Evolutionary conservation across 2,888 invertebrate genomes (phyloP), one percentile per base, ranked within the genome.

Genomic region (Augiades crinisus): DNA sequence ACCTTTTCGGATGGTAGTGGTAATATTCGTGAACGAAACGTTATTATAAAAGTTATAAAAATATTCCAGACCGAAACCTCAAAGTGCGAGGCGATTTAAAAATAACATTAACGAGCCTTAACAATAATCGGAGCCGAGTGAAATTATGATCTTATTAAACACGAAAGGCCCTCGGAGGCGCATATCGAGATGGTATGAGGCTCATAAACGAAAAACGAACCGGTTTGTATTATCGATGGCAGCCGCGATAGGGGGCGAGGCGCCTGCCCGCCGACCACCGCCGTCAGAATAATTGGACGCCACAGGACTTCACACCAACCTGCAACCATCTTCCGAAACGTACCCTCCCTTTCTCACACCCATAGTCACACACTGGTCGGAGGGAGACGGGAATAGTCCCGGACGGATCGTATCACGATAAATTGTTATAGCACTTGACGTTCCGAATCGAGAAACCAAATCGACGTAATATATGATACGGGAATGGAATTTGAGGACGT

Each of bases 251-350:
- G 75, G 81, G 77, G 76, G 76, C 75, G 70, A 70, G 86, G 86
- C 87, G 86, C 85, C 86, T 77, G 75, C 72, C 67, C 67, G 79
- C 69, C 82, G 82, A 79, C 84, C 86, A 78, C 83, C 83, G 85
- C 81, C 71, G 75, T 67, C 79, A 73, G 77, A 81, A 80, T 88
- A 88, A 88, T 88, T 88, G 88, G 85, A 73, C 87, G 78, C 88
- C 81, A 71, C 88, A 73, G 88, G 88, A 88, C 86, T 88, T 88
- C 87, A 88, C 88, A 88, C 88, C 81, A 81, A 70, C 67, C 61
- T 55, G 55, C 55, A 55, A 59, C 51, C 60, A 57, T 57, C 57
- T 51, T 55, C 56, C 53, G 56, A 54, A 56, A 60, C 24, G 27
- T 6, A 37, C 27, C 36, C 30, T 51, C 44, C 43, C 37, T 44